Evolutionary conservation across 1,140 invertebrate genomes (phyloP).

Genomic region (Neotoxoptera formosana): DNA sequence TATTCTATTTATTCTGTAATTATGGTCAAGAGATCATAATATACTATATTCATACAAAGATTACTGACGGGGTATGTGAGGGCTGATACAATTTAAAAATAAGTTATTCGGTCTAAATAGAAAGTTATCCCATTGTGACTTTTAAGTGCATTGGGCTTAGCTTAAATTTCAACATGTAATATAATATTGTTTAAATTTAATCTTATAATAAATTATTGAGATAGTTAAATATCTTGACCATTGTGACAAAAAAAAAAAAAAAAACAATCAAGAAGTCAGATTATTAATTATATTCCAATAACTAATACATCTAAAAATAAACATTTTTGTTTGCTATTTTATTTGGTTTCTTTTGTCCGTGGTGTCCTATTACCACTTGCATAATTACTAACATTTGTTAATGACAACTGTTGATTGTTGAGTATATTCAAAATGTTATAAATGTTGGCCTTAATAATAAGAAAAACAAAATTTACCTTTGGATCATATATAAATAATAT

Average conservation of each 20-base stretch:
- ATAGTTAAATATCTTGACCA: background rate
- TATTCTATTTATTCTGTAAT: background rate
- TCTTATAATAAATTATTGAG: background rate
- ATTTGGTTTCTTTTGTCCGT: background rate
- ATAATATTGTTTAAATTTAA: background rate
- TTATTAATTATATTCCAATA: background rate
- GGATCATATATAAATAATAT: background rate
- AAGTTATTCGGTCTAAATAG: background rate
- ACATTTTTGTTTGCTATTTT: background rate
- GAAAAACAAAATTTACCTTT: background rate
- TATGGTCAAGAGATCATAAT: background rate
- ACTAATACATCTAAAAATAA: background rate
- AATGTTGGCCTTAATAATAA: no score
- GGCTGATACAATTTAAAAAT: background rate
- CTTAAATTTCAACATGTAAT: background rate
- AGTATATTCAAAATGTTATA: background rate
- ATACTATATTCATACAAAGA: no score
- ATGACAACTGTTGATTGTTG: background rate
- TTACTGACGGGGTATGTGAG: background rate
- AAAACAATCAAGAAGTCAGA: background rate
- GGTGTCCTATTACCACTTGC: no score
- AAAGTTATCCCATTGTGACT: background rate
- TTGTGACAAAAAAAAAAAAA: background rate
- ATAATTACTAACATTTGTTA: no score
- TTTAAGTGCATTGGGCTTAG: background rate